Evolutionary conservation across 2,797 vertebrate species (phyloP), one percentile per base, ranked within the genome.

Genomic region (Champsocephalus gunnari): DNA sequence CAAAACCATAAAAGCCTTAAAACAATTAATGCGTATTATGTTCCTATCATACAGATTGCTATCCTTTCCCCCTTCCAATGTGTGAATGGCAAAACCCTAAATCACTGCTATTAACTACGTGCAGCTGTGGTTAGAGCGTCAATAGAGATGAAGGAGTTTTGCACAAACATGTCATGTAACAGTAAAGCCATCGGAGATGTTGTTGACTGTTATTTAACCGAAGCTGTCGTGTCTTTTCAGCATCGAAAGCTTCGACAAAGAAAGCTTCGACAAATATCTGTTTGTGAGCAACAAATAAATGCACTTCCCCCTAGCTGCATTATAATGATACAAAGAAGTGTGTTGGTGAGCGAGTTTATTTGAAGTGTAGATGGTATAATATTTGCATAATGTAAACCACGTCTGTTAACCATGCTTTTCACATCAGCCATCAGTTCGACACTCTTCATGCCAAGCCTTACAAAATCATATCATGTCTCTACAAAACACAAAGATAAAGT

Each of bases 21-120:
- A 79, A 76, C 58, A 53, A 74, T 68, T 66, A 73, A 70, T 73
- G 48, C 50, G 48, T 24, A 19, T 48, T 73, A 53, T 61, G 24
- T 57, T 62, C 17, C 50, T 43, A 62, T 80, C 53, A 61, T 60
- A 63, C 38, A 66, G 61, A 55, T 69, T 64, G 12, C 3, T 63
- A 17, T 48, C 11, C 32, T 21, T 13, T 4, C 9, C 2, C 1
- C 12, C 13, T 71, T 68, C 12, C n/a, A 41, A 12, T 51, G 61
- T 50, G 14, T 61, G 28, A 71, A 48, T 74, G 34, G 66, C 65
- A 77, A 64, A 80, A 75, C 34, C 19, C 17, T 73, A 54, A 71
- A 78, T 73, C 47, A 61, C 43, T 67, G 10, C 68, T 63, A 71
- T 74, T 71, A 58, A 50, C 21, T 55, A 64, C 67, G 63, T 45